Evolutionary conservation across 2,888 invertebrate species (phyloP), one percentile per base, ranked within the genome.

Genomic region (Cryptosula pallasiana): DNA sequence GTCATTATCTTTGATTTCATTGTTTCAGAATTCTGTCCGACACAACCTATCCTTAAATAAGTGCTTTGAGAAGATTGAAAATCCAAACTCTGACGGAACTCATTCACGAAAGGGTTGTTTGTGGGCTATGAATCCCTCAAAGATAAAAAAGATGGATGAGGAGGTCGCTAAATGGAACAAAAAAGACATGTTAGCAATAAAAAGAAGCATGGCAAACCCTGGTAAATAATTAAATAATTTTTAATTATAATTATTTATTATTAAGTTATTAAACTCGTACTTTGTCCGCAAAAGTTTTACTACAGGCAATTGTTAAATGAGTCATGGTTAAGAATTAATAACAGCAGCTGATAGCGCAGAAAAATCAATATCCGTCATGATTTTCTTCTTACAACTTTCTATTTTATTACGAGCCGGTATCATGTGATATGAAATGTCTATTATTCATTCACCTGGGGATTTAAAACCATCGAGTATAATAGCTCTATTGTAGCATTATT

Each of bases 21-120:
- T 57, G 71, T 79, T 79, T 45, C 78, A 86, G 87, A 98, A 98
- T 84, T 97, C 97, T 1, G 97, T 98, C 0, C 88, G 98, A 77
- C 98, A 98, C 84, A 98, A 98, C 87, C 88, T 98, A 78, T 96
- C 95, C 77, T 86, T 98, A 78, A 98, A 98, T 87, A 97, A 98
- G 86, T 97, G 97, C 87, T 98, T 98, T 85, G 95, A 95, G 82
- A 98, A 98, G 86, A 95, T 97, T 75, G 96, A 97, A 82, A 94
- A 95, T 79, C 95, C 95, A 0, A 83, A 81, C 73, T 81, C 86
- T 90, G 90, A 74, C 75, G 77, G 82, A 75, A 70, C 36, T 9
- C 45, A 36, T 25, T 36, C 70, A 9, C n/a, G 72, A 55, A 81
- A 84, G 73, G 81, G 83, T 0, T 97, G 96, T 81, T 87, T 97